Base-by-base conservation (phyloP, 2,888 invertebrate species). In the Platycnemis pennipes region DNA sequence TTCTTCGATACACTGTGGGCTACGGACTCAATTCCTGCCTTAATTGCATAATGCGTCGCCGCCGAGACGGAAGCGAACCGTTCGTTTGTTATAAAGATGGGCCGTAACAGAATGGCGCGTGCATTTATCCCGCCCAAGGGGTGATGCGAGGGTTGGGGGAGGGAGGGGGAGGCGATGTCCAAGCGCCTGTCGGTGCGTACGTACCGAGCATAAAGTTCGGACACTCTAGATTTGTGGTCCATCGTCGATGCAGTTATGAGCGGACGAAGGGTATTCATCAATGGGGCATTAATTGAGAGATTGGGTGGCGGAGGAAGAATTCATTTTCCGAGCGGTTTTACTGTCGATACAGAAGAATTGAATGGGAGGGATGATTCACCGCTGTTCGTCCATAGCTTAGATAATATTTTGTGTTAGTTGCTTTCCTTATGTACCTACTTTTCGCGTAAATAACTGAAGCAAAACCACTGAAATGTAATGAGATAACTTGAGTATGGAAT, bases 1-100 rank as follows among this genome's bases (percentile, higher is more conserved):
- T 37, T 77, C 37, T 37, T 31, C 37, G 77, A 77, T 77, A 77
- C 77, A 37, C 63, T 19, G n/a, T 16, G 22, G 88, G 49, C 16
- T n/a, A n/a, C 87, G 37, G 87, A 87, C 26, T 46, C 91, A 44
- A 63, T 56, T 91, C 42, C 44, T 44, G 26, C 63, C 37, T 53
- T 91, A 91, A 91, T 91, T 91, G 56, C 91, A 44, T 63, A 63
- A 91, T 56, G n/a, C 91, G 53, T 56, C 56, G 53, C 91, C 91
- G 16, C 91, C 56, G 91, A 91, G 44, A 63, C 42, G 56, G 91
- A 63, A 56, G 77, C 31, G n/a, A 44, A 44, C 63, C 42, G 56
- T 63, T 46, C 53, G 31, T 53, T 89, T 89, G 49, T 53, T 89
- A 37, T 77, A 77, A 87, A 87, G 45, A 87, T 87, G 87, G 87